Evolutionary conservation across 37 sponge, comb jelly and placozoan genomes (phyloP), one percentile per base, ranked within the genome.

Genomic region (Amphimedon queenslandica): DNA sequence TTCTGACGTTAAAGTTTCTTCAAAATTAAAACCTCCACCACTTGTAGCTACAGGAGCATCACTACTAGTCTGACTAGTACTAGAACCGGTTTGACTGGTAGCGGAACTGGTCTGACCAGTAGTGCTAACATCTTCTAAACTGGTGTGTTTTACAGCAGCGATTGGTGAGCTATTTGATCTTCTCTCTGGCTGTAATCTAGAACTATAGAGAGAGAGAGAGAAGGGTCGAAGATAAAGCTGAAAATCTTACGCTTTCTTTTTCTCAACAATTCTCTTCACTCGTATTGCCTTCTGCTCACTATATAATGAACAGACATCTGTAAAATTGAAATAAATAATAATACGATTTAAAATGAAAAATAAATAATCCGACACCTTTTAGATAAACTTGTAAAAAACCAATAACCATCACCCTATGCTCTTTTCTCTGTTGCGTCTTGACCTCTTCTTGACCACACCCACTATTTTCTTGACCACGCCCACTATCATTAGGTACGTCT

Each of bases 201-300:
- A 69, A 16, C 79, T 79, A 63, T 31, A 57, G 13, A 18, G 8
- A 47, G 8, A 13, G 13, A 47, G 8, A n/a, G n/a, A n/a, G n/a
- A n/a, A n/a, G n/a, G n/a, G n/a, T n/a, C n/a, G n/a, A n/a, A 63
- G 40, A 5, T 55, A 10, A 32, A 25, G 74, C 2, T 37, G 58
- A 2, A 18, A 47, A 18, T 18, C 53, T 47, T 60, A 92, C 93
- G 56, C 73, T 80, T 75, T 67, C 64, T 76, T 87, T 40, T 77
- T 92, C 33, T 87, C 88, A 13, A 92, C 78, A 20, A 87, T 79
- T 61, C 89, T 87, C 56, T 88, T 92, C 28, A 92, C 81, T n/a
- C 90, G 69, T 33, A 92, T 60, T 4, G 89, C 88, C 33, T 76
- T 74, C 82, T 92, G 93, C 38, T 87, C 84, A 76, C 88, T 87